Evolutionary conservation across 1,140 invertebrate genomes (phyloP).

Genomic region (Schlechtendalia chinensis): DNA sequence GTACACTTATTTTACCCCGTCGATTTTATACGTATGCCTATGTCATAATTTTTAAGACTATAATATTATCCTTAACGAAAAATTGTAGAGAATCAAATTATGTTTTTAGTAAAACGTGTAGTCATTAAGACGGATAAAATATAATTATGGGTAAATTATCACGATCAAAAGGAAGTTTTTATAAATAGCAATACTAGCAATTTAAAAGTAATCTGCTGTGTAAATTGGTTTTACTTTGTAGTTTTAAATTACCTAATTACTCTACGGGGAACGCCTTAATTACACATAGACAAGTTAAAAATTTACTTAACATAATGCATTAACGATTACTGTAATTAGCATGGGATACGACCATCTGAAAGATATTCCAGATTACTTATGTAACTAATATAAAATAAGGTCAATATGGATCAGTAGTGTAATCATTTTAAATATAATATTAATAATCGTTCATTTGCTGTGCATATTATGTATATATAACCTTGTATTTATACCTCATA

Average conservation of each 20-base stretch:
- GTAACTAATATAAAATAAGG: neutral
- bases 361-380: neutral
- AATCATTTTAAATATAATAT: no score
- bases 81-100: neutral
- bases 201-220: slow-evolving; percentile 42
- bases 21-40: no score
- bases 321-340: slow-evolving; percentile 11
- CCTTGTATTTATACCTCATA: no score
- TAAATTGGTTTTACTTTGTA: slow-evolving; percentile 36
- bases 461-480: no score
- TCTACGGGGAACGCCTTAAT: slow-evolving; percentile 32
- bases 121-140: slow-evolving; percentile 28
- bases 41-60: no score
- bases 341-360: neutral
- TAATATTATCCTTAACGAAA: neutral
- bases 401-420: neutral
- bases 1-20: no score
- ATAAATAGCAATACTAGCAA: slow-evolving; percentile 16
- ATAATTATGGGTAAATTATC: slow-evolving; percentile 30
- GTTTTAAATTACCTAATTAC: slow-evolving; percentile 41
- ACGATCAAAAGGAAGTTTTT: slow-evolving; percentile 31
- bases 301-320: slow-evolving; percentile 6
- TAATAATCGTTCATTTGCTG: no score
- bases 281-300: slow-evolving; percentile 21
- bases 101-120: slow-evolving; percentile 11